Evolutionary conservation across 2,797 vertebrate genomes (phyloP), one percentile per base, ranked within the genome.

Genomic region (Oryzias dopingdopingensis): DNA sequence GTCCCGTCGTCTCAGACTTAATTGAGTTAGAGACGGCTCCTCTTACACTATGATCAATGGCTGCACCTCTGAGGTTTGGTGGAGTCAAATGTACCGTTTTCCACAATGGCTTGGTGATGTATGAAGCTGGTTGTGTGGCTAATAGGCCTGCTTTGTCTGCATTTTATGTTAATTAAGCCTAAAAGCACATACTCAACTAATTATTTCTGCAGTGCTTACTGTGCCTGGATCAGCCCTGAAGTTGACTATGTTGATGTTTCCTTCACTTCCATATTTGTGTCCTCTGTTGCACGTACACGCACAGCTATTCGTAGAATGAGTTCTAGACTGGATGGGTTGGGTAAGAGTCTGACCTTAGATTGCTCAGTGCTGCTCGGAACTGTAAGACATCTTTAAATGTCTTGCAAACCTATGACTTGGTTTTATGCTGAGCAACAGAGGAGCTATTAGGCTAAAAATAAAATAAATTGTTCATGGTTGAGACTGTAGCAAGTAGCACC

Each of bases 371-470:
- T 40, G 10, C 12, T 13, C 43, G 61, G 20, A 49, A 59, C 47
- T 41, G 17, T 45, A 24, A 50, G 49, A 13, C 26, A 43, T 22
- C 17, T 52, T 56, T 60, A 22, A 58, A 51, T 50, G 59, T 72
- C 72, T 49, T 18, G 41, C 43, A 59, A 44, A 65, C 52, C 61
- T 55, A 26, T 76, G 67, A 64, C 55, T 60, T 74, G 63, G 67
- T 59, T 79, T 79, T 79, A 73, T 75, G 70, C 70, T 49, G 65
- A 62, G 59, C 61, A 81, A 64, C 72, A 67, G 51, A 74, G 53
- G 72, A 69, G 70, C 75, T 56, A 24, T 82, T 59, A 80, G 79
- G 66, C 80, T 89, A 89, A 86, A 89, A 88, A 88, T 88, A 90
- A 89, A 83, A 88, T 88, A 90, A 89, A 83, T 63, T 80, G 71